A percentile compares a stretch with the other conserved stretches of the same genome.
phyloP scores from a whole-genome alignment of 2,888 invertebrate genomes.

The Penaeus monodon region DNA sequence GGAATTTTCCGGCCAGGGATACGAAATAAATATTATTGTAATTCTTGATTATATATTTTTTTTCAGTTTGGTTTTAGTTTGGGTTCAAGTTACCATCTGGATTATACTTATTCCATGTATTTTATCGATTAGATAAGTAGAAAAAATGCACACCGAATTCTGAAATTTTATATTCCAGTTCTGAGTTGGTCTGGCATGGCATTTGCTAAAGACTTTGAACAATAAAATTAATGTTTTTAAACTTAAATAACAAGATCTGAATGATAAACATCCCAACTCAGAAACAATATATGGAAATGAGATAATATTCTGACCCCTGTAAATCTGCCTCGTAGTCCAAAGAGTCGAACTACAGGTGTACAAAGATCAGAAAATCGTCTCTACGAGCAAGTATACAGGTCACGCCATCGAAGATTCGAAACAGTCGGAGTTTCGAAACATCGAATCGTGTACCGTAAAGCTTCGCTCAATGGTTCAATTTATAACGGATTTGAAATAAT shows the following conservation, averaged over 20 bases:
- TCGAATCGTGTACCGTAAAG: neutral
- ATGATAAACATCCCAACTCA: too few relatives aligned
- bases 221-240: too few relatives aligned
- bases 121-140: neutral
- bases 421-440: neutral
- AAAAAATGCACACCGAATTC: constrained; percentile 24
- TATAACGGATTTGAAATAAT: neutral
- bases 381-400: neutral
- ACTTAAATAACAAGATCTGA: too few relatives aligned
- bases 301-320: neutral
- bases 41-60: too few relatives aligned
- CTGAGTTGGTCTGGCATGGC: neutral
- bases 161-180: neutral
- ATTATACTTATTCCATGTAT: neutral
- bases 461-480: too few relatives aligned
- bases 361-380: neutral
- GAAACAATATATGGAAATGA: neutral
- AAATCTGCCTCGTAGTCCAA: too few relatives aligned
- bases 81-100: neutral
- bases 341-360: too few relatives aligned
- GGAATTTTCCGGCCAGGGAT: too few relatives aligned
- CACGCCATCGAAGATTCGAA: neutral
- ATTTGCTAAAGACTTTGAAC: too few relatives aligned
- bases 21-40: too few relatives aligned
- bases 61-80: neutral